Evolutionary conservation across 2,797 vertebrate genomes (phyloP), one percentile per base, ranked within the genome.

Genomic region (Onychomys leucogaster): DNA sequence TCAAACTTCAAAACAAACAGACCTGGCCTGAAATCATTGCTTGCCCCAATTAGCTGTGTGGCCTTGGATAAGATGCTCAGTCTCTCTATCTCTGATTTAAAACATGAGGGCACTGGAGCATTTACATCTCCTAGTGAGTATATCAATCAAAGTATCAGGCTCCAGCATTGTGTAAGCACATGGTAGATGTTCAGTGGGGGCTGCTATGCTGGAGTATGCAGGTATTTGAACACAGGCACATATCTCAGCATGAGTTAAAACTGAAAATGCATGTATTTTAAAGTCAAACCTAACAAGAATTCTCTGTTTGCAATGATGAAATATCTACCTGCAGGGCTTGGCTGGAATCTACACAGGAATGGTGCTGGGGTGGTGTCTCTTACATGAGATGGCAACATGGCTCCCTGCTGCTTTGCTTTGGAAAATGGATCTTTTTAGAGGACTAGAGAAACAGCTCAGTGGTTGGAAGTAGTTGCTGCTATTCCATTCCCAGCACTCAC

Each of bases 151-250:
- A 67, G 73, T 10, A 65, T 21, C 0, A n/a, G 43, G 32, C 49
- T 29, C 49, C 8, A 0, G 57, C 4, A 6, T 13, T 21, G 25
- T 0, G 6, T 4, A 49, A n/a, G 61, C 0, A 3, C 4, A 25
- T 0, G 2, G 0, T 17, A 27, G 46, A 55, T 34, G 29, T 4
- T 6, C 0, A 1, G 25, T 10, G 8, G 10, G 8, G n/a, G 5
- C 7, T 5, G 14, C 4, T 12, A 10, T 8, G 34, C n/a, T 17
- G 7, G 23, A 0, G 2, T 43, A 25, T 1, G 17, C 9, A 9
- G 16, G 23, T n/a, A 73, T 52, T n/a, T 89, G 37, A 73, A 43
- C 27, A 13, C 12, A 21, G 17, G n/a, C 34, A 61, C 16, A 6
- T 29, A 32, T 85, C 76, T 82, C 41, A 34, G 13, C 41, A 46